A percentile compares a stretch with the other conserved stretches of the same genome.
phyloP scores from a whole-genome alignment of 64 coral and sea anemone species.

The Actinia tenebrosa region DNA sequence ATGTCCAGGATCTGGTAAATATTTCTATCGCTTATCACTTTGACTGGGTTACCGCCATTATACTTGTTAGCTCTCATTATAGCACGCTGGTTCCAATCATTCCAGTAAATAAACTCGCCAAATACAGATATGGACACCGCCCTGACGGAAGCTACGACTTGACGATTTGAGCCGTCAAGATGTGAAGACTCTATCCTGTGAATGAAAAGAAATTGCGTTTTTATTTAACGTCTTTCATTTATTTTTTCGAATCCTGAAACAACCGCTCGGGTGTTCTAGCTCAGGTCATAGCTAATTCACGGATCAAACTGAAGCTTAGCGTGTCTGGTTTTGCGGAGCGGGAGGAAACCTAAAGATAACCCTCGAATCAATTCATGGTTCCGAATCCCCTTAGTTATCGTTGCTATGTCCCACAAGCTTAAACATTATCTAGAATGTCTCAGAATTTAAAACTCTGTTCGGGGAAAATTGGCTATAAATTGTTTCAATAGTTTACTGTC shows the following conservation, averaged over 20 bases:
- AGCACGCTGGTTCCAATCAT: neutral
- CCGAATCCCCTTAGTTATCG: too few relatives aligned
- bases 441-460: too few relatives aligned
- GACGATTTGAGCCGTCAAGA: constrained; percentile 65
- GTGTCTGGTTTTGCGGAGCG: too few relatives aligned
- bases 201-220: neutral
- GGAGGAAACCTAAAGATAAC: too few relatives aligned
- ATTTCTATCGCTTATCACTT: too few relatives aligned
- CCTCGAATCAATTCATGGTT: too few relatives aligned
- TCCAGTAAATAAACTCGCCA: constrained; percentile 56
- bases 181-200: constrained; percentile 53
- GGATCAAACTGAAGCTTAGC: too few relatives aligned
- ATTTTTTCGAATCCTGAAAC: neutral
- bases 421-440: too few relatives aligned
- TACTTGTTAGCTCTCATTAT: constrained; percentile 36
- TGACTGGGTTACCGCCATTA: constrained; percentile 25
- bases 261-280: neutral
- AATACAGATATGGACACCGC: constrained; percentile 33
- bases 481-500: too few relatives aligned
- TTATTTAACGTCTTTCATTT: too few relatives aligned
- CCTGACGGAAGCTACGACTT: neutral
- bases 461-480: too few relatives aligned
- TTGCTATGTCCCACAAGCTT: too few relatives aligned
- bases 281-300: constrained; percentile 16
- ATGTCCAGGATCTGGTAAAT: neutral